These are phyloP conservation scores for Podarcis lilfordi DNA, from an alignment of 2,797 vertebrate species.

Conservation along the genomic window DNA sequence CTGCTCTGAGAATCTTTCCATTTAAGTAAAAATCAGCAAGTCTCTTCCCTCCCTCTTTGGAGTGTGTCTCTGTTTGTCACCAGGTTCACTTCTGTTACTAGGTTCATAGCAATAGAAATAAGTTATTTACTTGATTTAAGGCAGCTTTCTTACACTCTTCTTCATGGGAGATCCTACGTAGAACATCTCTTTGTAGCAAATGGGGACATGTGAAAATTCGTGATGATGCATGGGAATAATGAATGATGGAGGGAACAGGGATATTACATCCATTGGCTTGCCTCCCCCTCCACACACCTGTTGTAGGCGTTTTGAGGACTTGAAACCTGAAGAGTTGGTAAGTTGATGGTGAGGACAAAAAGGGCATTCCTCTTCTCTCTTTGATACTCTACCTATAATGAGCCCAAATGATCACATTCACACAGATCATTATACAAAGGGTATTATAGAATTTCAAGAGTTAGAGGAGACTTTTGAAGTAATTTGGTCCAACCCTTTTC, in stretches of 20 bases:
- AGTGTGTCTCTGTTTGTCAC: not conserved
- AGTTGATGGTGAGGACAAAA: not conserved
- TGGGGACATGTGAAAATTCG: not conserved
- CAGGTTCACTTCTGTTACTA: not conserved
- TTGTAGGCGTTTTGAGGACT: not conserved
- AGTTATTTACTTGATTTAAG: not conserved
- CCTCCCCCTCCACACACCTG: too few relatives aligned
- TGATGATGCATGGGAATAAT: not conserved
- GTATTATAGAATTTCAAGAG: not conserved
- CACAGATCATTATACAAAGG: not conserved
- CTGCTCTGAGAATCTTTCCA: not conserved
- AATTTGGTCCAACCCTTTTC: too few relatives aligned
- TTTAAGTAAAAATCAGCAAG: not conserved
- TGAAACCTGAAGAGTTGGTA: not conserved
- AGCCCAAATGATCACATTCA: not conserved
- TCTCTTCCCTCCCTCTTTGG: not conserved
- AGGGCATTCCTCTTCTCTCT: not conserved
- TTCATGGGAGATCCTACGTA: not conserved
- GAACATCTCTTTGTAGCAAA: not conserved
- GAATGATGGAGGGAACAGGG: not conserved
- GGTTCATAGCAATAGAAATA: not conserved
- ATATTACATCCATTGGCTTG: not conserved
- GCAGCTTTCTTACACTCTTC: not conserved
- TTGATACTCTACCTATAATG: not conserved
- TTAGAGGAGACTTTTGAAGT: not conserved